Evolutionary conservation across 53 echinoderm and acorn worm species (phyloP).

Genomic region (Luidia sarsii): DNA sequence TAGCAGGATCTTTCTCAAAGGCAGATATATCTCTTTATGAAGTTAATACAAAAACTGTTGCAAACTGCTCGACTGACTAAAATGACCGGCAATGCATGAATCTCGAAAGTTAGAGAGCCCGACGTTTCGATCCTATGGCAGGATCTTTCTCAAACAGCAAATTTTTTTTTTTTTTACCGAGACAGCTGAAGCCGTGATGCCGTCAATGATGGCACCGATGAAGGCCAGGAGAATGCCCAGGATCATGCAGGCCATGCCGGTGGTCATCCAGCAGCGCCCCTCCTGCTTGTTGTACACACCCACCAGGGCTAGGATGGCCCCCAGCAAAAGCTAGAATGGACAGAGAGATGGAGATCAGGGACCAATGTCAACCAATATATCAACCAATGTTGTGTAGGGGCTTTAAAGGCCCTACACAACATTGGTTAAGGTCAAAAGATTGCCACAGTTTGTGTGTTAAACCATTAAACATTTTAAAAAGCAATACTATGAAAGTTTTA

Average conservation of each 20-base stretch:
- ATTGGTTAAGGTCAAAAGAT: too few relatives aligned
- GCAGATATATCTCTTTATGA: too few relatives aligned
- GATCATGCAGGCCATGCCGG: constrained; percentile 53
- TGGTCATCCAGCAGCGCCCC: constrained; percentile 57
- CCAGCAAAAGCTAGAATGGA: constrained; percentile 62
- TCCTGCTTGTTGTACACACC: constrained; percentile 71
- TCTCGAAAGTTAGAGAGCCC: too few relatives aligned
- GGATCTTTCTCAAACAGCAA: neutral
- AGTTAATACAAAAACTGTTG: too few relatives aligned
- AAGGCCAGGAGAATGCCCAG: constrained; percentile 57
- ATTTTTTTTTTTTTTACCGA: constrained; percentile 65
- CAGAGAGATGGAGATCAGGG: neutral
- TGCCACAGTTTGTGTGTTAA: too few relatives aligned
- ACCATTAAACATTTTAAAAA: too few relatives aligned
- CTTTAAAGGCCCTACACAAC: too few relatives aligned
- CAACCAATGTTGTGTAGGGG: too few relatives aligned
- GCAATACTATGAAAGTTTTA: too few relatives aligned
- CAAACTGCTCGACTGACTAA: too few relatives aligned
- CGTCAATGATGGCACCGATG: constrained; percentile 81
- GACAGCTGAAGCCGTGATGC: constrained; percentile 67
- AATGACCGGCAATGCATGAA: too few relatives aligned
- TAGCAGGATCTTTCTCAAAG: neutral
- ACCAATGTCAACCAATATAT: too few relatives aligned
- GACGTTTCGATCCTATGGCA: neutral
- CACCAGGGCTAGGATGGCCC: constrained; percentile 50